A percentile compares a stretch with the other conserved stretches of the same genome.
These are phyloP conservation scores for Cynopterus brachyotis DNA, from an alignment of 2,113 vertebrate species.

Conservation along the genomic window DNA sequence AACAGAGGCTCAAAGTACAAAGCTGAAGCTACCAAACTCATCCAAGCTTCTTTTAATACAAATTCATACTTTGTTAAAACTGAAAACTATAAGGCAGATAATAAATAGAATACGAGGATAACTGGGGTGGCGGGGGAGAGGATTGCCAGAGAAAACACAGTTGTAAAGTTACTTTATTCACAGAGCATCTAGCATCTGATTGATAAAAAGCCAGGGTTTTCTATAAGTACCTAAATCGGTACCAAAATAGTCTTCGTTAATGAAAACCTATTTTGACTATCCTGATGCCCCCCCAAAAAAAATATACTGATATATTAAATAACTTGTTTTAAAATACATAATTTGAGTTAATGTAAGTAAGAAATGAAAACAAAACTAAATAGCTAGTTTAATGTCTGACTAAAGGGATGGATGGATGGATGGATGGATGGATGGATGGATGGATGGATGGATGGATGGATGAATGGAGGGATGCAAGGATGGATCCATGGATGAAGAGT, in stretches of 20 bases:
- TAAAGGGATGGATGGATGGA: no score
- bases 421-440: no score
- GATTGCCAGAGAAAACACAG: not conserved
- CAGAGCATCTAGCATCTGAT: not conserved
- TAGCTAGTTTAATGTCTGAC: not conserved
- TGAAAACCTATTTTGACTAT: not conserved
- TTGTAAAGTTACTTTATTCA: not conserved
- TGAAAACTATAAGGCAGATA: not conserved
- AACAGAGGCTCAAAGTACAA: not conserved
- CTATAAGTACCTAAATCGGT: not conserved
- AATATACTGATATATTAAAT: not conserved
- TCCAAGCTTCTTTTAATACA: not conserved
- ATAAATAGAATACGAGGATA: not conserved
- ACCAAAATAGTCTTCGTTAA: not conserved
- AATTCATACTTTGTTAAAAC: not conserved
- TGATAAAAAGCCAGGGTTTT: not conserved
- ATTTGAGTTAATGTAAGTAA: not conserved
- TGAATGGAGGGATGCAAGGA: not conserved
- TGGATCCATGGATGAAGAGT: not conserved
- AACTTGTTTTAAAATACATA: not conserved
- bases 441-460: no score
- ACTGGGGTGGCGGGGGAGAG: not conserved
- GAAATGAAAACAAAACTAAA: not conserved
- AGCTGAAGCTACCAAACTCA: not conserved
- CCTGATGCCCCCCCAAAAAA: not conserved